These are phyloP conservation scores for Physocephala rufipes DNA, from an alignment of 2,888 invertebrate genomes.

Conservation along the genomic window DNA sequence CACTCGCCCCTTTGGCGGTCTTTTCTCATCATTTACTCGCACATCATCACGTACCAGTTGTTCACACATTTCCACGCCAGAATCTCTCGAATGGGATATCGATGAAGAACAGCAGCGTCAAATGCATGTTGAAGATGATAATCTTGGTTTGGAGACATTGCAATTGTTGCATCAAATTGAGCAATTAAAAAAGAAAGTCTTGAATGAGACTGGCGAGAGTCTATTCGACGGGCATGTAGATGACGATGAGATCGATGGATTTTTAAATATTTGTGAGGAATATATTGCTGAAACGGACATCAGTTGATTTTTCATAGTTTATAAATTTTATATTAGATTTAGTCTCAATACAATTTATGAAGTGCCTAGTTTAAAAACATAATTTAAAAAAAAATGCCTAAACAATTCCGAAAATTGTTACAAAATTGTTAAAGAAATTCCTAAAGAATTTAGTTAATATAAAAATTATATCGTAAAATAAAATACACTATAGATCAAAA, in stretches of 20 bases:
- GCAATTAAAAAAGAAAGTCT: slow-evolving; percentile 72
- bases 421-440: neutral
- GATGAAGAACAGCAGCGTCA: slow-evolving; percentile 66
- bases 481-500: too few relatives aligned
- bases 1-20: slow-evolving; percentile 50
- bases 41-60: slow-evolving; percentile 67
- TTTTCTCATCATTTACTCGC: slow-evolving; percentile 51
- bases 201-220: slow-evolving; percentile 72
- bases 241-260: neutral
- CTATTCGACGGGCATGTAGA: slow-evolving; percentile 45
- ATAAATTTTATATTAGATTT: neutral
- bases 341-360: slow-evolving; percentile 13
- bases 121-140: slow-evolving; percentile 65
- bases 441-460: neutral
- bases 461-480: neutral
- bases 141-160: slow-evolving; percentile 73
- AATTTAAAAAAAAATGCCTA: neutral
- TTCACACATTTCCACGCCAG: slow-evolving; percentile 73
- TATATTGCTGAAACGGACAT: slow-evolving; percentile 45
- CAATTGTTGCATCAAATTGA: slow-evolving; percentile 75
- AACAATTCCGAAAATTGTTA: neutral
- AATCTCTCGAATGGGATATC: slow-evolving; percentile 77
- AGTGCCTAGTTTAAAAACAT: slow-evolving; percentile 24
- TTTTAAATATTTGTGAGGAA: neutral
- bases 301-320: slow-evolving; percentile 47